phyloP scores from a whole-genome alignment of 2,888 invertebrate genomes.

The Andricus quercusramuli region DNA sequence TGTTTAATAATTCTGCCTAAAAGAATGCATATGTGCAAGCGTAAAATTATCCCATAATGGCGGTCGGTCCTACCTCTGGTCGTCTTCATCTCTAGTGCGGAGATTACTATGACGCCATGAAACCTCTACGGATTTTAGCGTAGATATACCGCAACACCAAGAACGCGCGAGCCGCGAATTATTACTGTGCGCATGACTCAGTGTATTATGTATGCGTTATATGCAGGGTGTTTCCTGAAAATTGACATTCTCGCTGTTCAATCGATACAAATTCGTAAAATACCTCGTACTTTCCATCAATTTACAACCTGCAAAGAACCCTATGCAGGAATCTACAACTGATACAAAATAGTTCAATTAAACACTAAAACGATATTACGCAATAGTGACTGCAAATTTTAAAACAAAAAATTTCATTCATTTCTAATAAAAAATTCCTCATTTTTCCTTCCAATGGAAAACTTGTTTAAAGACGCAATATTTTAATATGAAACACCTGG shows the following conservation, averaged over 20 bases:
- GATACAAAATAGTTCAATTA: not conserved
- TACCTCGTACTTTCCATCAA: not conserved
- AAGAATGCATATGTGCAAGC: conserved; percentile 3
- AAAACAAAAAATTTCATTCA: too few relatives aligned
- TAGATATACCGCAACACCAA: conserved; percentile 24
- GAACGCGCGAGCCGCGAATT: conserved; percentile 34
- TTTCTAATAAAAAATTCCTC: too few relatives aligned
- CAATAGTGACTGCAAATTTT: not conserved
- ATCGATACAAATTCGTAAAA: not conserved
- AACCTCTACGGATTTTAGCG: conserved; percentile 32
- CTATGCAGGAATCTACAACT: not conserved
- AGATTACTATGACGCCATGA: conserved; percentile 37
- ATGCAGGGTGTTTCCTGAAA: conserved; percentile 35
- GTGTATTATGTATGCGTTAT: conserved; percentile 32
- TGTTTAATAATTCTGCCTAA: conserved; percentile 23
- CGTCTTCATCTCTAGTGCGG: conserved; percentile 52
- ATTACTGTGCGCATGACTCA: conserved; percentile 34
- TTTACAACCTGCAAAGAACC: not conserved
- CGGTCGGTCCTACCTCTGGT: conserved; percentile 50
- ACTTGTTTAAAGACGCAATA: too few relatives aligned
- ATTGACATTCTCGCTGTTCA: not conserved
- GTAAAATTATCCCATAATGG: conserved; percentile 49
- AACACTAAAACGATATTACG: not conserved
- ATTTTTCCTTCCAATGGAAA: too few relatives aligned
- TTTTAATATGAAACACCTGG: too few relatives aligned